phyloP scores from a whole-genome alignment of 2,797 vertebrate species.

The Graptemys geographica region DNA sequence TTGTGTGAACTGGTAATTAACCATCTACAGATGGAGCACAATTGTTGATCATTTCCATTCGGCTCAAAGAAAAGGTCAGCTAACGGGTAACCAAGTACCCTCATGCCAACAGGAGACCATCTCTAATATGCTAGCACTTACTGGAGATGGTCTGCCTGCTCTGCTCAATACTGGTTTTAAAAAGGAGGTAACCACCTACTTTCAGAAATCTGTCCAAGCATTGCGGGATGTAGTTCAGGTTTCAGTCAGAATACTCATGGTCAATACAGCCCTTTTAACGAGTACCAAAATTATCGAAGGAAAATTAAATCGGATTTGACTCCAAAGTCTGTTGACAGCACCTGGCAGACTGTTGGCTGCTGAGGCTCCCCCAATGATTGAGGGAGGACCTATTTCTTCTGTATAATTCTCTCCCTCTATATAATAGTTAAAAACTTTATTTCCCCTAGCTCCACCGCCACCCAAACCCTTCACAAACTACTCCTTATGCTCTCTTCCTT shows the following conservation, averaged over 20 bases:
- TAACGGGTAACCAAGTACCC: slow-evolving; percentile 7
- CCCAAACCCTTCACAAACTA: neutral
- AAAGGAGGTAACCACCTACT: neutral
- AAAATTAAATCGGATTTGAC: neutral
- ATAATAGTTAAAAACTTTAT: neutral
- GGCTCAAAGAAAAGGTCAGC: slow-evolving; percentile 49
- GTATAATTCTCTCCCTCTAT: neutral
- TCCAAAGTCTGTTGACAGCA: neutral
- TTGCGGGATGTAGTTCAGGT: neutral
- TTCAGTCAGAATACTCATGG: neutral
- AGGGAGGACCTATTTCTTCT: neutral
- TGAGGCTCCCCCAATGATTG: neutral
- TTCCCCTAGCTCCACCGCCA: neutral
- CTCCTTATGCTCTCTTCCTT: neutral
- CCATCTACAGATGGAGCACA: slow-evolving; percentile 66
- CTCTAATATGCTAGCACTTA: neutral
- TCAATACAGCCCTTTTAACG: neutral
- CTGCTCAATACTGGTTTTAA: neutral
- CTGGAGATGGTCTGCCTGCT: neutral
- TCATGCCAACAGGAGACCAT: neutral
- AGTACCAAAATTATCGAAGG: neutral
- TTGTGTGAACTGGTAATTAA: slow-evolving; percentile 72
- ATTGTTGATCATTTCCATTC: slow-evolving; percentile 41
- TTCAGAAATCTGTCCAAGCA: neutral
- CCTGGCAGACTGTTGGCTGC: neutral